phyloP scores from a whole-genome alignment of 2,113 vertebrate genomes.

The cattle (Bos taurus) region ARS-UCD2.0 NC_037345.1:3818001-3818500 shows the following conservation, averaged over 20 bases:
- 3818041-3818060: background rate
- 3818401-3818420: background rate
- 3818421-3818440: background rate
- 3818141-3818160: background rate
- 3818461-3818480: background rate
- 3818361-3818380: background rate
- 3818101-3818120: background rate
- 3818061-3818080: background rate
- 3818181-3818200: accelerated
- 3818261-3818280: too few species aligned
- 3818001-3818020: background rate
- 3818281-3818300: too few species aligned
- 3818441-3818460: background rate
- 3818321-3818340: too few species aligned
- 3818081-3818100: background rate
- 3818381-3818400: background rate
- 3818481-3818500: background rate
- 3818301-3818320: too few species aligned
- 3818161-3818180: background rate
- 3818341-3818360: background rate
- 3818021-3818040: background rate
- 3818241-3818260: too few species aligned
- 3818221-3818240: too few species aligned
- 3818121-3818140: background rate
- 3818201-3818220: background rate